Conservation (phyloP, 2,113 vertebrate species). For the Fulica atra region DNA sequence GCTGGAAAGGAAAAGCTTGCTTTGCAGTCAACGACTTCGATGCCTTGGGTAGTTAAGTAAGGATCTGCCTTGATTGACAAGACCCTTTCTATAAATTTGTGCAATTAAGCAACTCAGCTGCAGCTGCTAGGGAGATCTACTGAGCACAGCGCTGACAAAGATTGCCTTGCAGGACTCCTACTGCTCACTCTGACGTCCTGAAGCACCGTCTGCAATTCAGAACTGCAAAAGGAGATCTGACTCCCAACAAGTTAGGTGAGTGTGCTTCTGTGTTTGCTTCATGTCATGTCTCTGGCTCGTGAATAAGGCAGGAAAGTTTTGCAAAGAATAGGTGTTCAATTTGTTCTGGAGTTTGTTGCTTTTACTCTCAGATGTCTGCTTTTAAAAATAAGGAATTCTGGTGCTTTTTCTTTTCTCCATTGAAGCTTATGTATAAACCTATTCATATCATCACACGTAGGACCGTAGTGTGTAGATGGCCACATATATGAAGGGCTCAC, state of each 20-base stretch:
- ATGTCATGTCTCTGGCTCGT: not conserved
- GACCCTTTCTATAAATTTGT: conserved; percentile 75
- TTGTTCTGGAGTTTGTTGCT: not conserved
- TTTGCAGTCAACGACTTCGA: conserved; percentile 68
- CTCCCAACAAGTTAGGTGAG: conserved; percentile 61
- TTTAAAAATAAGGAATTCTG: not conserved
- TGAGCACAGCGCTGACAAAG: conserved; percentile 1
- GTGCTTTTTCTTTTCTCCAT: fast-evolving
- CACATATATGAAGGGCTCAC: not conserved
- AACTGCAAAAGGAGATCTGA: not conserved
- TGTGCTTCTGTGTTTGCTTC: not conserved
- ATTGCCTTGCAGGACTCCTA: not conserved
- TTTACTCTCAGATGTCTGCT: not conserved
- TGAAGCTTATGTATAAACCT: not conserved
- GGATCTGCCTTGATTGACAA: conserved; percentile 78
- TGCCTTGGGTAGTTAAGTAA: conserved; percentile 73
- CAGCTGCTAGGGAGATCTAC: conserved; percentile 32
- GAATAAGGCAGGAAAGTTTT: not conserved
- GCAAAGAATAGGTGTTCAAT: not conserved
- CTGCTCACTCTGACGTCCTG: not conserved
- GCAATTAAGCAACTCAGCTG: conserved; percentile 48
- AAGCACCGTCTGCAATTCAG: conserved; percentile 23
- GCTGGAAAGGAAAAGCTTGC: conserved; percentile 60
- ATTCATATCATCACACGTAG: not conserved
- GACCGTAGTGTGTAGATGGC: not conserved